Percentiles rank a stretch among this genome's conserved stretches.
Evolutionary conservation across 2,888 invertebrate genomes (phyloP).

Genomic region (Cryptophagus acutangulus): DNA sequence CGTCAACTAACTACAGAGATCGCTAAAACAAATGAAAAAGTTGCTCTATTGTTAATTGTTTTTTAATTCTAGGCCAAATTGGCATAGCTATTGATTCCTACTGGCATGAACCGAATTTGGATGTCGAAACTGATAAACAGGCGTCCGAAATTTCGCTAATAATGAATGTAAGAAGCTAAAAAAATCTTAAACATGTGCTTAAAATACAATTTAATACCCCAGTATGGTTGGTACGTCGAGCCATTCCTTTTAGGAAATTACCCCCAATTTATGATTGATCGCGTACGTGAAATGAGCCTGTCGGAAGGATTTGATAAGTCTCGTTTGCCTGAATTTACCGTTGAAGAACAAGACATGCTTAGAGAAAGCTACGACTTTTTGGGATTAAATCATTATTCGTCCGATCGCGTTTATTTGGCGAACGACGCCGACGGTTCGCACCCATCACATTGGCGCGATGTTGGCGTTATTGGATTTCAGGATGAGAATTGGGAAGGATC

Average conservation of each 20-base stretch:
- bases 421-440: constrained; percentile 1
- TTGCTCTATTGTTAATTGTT: constrained; percentile 22
- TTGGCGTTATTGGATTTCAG: constrained; percentile 16
- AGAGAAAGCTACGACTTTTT: constrained; percentile 64
- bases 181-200: constrained; percentile 2
- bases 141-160: constrained; percentile 40
- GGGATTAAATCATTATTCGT: constrained; percentile 66
- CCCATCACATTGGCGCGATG: constrained; percentile 16
- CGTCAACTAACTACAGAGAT: constrained; percentile 12
- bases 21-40: too few relatives aligned
- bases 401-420: constrained; percentile 5
- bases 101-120: constrained; percentile 58
- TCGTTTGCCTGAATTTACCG: constrained; percentile 57
- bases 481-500: constrained; percentile 19
- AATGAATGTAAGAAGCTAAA: constrained; percentile 1
- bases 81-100: constrained; percentile 48
- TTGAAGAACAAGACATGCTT: constrained; percentile 55
- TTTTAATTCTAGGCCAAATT: constrained; percentile 42
- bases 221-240: constrained; percentile 38
- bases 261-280: constrained; percentile 58
- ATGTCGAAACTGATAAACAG: constrained; percentile 50
- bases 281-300: constrained; percentile 54
- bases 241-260: constrained; percentile 65
- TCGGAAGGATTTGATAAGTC: constrained; percentile 56
- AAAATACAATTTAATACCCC: constrained; percentile 10